Evolutionary conservation across 2,797 vertebrate species (phyloP).

Genomic region (Odontamblyopus lacepedii): DNA sequence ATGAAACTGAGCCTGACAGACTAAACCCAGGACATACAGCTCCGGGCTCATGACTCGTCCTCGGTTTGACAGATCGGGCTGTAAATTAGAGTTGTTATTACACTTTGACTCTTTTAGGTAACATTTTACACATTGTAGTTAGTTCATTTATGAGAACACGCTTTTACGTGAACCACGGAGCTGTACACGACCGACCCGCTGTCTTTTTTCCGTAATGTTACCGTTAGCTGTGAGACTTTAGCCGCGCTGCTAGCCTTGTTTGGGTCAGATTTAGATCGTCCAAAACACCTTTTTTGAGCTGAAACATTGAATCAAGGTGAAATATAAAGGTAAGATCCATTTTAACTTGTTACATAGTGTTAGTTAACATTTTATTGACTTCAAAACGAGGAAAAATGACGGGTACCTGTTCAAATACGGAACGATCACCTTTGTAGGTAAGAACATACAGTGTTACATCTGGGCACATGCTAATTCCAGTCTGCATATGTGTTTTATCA

Average conservation of each 20-base stretch:
- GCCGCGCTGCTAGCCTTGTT: slow-evolving; percentile 16
- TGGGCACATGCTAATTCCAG: neutral
- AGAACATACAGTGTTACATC: neutral
- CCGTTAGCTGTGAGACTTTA: slow-evolving; percentile 30
- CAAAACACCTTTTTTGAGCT: neutral
- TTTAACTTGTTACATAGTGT: neutral
- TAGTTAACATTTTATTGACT: neutral
- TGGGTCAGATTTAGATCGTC: neutral
- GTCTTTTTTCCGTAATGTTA: slow-evolving; percentile 10
- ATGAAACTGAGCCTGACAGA: slow-evolving; percentile 28
- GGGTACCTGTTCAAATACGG: neutral
- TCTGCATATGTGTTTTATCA: neutral
- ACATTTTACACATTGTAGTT: neutral
- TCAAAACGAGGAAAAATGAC: neutral
- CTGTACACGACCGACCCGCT: slow-evolving; percentile 8
- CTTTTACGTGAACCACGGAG: slow-evolving; percentile 6
- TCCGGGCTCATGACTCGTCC: slow-evolving; percentile 49
- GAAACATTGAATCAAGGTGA: neutral
- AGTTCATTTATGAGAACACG: neutral
- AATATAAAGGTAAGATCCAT: slow-evolving; percentile 41
- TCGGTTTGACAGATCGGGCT: slow-evolving; percentile 31
- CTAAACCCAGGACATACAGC: fast-evolving
- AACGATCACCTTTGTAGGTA: neutral
- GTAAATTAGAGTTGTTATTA: neutral
- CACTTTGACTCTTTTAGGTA: neutral